Evolutionary conservation across 2,888 invertebrate genomes (phyloP).

Genomic region (Athalia circularis): DNA sequence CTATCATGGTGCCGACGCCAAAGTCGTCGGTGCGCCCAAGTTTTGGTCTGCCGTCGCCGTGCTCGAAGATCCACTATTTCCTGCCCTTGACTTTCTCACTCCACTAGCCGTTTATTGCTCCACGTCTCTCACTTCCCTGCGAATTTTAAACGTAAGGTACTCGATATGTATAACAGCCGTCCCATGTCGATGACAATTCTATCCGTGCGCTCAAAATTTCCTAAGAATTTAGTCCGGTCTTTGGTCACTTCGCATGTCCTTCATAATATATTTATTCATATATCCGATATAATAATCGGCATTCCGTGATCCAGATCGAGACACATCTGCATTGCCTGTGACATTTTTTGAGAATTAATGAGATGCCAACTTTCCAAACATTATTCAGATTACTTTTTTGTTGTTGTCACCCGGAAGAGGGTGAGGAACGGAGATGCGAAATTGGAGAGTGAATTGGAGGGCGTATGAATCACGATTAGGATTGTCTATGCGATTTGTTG

Average conservation of each 20-base stretch:
- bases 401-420: not conserved
- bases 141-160: not conserved
- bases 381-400: not conserved
- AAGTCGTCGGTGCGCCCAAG: constrained; percentile 30
- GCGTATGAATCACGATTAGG: not conserved
- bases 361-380: too few relatives aligned
- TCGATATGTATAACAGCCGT: not conserved
- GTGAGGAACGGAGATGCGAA: not conserved
- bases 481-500: constrained; percentile 9
- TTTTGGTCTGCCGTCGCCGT: constrained; percentile 47
- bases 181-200: too few relatives aligned
- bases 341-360: too few relatives aligned
- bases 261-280: too few relatives aligned
- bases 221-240: too few relatives aligned
- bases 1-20: constrained; percentile 82
- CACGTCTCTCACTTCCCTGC: constrained; percentile 6
- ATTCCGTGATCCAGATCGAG: too few relatives aligned
- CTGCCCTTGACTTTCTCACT: constrained; percentile 17
- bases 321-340: too few relatives aligned
- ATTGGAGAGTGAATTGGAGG: not conserved
- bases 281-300: too few relatives aligned
- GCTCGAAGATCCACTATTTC: constrained; percentile 33
- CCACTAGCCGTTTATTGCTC: too few relatives aligned
- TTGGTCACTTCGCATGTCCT: too few relatives aligned
- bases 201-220: too few relatives aligned